Conservation (phyloP, 2,888 invertebrate genomes). For the Drosophila greeni region DNA sequence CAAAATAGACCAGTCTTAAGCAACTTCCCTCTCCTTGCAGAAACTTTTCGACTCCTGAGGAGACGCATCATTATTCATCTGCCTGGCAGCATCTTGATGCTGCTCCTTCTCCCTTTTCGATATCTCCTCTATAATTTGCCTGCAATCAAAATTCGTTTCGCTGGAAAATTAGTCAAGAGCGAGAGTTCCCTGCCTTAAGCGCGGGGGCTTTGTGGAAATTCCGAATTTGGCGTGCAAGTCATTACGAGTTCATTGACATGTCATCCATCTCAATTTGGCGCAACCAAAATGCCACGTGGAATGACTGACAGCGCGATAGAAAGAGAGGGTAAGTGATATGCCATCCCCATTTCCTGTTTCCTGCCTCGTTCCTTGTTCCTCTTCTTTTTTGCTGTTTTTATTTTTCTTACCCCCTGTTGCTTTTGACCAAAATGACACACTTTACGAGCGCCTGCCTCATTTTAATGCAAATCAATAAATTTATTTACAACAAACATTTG, state of each 20-base stretch:
- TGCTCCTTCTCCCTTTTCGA: too few species aligned
- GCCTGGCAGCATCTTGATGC: not conserved
- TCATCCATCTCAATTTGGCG: conserved; percentile 69
- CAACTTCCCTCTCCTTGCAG: not conserved
- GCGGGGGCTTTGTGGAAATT: conserved; percentile 15
- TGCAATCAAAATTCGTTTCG: conserved; percentile 58
- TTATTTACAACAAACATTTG: conserved; percentile 46
- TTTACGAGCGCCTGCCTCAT: conserved; percentile 24
- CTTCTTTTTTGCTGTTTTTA: too few species aligned
- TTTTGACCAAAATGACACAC: conserved; percentile 26
- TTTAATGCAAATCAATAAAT: conserved; percentile 60
- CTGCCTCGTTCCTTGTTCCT: not conserved
- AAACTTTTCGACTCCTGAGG: not conserved
- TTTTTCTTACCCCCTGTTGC: conserved; percentile 16
- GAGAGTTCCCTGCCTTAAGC: conserved; percentile 1
- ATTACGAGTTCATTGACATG: conserved; percentile 63
- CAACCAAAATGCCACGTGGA: too few species aligned
- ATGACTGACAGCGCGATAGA: too few species aligned
- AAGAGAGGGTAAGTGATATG: conserved; percentile 6
- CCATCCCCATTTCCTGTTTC: conserved; percentile 12
- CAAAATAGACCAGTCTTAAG: too few species aligned
- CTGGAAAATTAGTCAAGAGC: conserved; percentile 27
- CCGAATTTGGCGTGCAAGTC: conserved; percentile 29
- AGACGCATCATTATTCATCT: conserved; percentile 12
- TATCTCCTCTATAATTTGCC: conserved; percentile 12